Evolutionary conservation across 1,140 invertebrate genomes (phyloP).

Genomic region (Bombus superbus): DNA sequence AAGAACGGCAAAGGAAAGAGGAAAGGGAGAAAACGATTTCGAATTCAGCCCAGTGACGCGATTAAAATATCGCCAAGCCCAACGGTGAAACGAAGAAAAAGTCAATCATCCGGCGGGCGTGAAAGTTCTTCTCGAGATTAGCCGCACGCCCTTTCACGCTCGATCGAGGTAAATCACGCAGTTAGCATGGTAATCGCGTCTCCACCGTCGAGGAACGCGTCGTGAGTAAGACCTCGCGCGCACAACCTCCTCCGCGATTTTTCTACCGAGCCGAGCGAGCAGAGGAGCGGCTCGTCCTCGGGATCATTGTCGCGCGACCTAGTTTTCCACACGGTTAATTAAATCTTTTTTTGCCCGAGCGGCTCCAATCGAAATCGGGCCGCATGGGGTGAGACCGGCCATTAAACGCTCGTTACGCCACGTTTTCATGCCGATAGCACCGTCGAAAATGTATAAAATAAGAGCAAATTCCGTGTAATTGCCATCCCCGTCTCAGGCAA

Average conservation of each 20-base stretch:
- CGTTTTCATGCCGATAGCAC: constrained; percentile 29
- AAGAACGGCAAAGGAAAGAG: background rate
- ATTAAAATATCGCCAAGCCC: background rate
- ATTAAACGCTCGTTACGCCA: constrained; percentile 51
- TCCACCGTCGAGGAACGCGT: background rate
- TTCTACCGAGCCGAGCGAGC: background rate
- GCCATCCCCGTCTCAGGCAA: too few relatives aligned
- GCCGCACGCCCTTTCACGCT: constrained; percentile 33
- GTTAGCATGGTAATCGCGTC: constrained; percentile 32
- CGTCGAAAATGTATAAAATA: background rate
- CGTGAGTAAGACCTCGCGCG: too few relatives aligned
- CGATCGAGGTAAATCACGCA: constrained; percentile 22
- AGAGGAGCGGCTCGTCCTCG: constrained; percentile 14
- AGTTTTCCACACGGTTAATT: constrained; percentile 58
- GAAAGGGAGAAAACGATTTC: background rate
- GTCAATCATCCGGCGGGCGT: constrained; percentile 23
- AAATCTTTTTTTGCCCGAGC: constrained; percentile 39
- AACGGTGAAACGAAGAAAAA: background rate
- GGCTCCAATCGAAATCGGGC: constrained; percentile 27
- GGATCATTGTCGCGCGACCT: constrained; percentile 49
- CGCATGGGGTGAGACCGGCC: constrained; percentile 1
- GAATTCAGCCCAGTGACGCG: background rate
- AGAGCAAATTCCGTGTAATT: constrained; percentile 15
- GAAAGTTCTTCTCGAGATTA: constrained; percentile 36
- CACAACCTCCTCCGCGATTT: background rate